phyloP scores from a whole-genome alignment of 2,888 invertebrate species.

The Eupithecia abbreviata region DNA sequence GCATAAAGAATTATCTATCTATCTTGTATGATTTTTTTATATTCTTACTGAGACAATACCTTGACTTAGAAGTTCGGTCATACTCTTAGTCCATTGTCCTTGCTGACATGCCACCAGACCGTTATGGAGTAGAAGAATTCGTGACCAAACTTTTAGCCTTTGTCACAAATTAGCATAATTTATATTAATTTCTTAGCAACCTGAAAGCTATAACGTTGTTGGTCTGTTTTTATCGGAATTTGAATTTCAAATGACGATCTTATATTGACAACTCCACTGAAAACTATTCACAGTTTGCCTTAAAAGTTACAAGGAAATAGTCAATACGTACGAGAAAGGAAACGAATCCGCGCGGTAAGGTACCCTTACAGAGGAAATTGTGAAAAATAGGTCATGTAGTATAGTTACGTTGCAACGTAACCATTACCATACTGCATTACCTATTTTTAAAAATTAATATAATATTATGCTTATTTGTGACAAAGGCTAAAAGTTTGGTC shows the following conservation, averaged over 20 bases:
- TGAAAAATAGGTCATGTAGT: too few species aligned
- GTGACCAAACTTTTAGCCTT: neutral
- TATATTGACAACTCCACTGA: neutral
- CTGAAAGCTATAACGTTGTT: neutral
- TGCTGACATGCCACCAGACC: neutral
- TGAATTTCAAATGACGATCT: neutral
- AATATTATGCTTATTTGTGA: too few species aligned
- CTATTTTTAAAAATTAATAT: too few species aligned
- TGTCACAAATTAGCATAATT: neutral
- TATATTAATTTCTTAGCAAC: neutral
- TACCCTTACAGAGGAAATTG: conserved; percentile 10
- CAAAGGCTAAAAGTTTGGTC: neutral
- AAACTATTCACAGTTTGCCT: neutral
- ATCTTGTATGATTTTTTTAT: neutral
- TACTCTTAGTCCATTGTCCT: neutral
- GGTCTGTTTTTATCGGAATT: neutral
- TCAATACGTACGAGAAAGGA: neutral
- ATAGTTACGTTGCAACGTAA: too few species aligned
- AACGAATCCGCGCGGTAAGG: neutral
- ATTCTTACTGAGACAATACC: neutral
- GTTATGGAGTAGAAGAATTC: neutral
- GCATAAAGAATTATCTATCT: too few species aligned
- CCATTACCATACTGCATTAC: too few species aligned
- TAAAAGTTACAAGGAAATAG: neutral
- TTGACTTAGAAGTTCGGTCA: neutral